Evolutionary conservation across 1,140 invertebrate genomes (phyloP), one percentile per base, ranked within the genome.

Genomic region (Ceratosolen fusciceps): DNA sequence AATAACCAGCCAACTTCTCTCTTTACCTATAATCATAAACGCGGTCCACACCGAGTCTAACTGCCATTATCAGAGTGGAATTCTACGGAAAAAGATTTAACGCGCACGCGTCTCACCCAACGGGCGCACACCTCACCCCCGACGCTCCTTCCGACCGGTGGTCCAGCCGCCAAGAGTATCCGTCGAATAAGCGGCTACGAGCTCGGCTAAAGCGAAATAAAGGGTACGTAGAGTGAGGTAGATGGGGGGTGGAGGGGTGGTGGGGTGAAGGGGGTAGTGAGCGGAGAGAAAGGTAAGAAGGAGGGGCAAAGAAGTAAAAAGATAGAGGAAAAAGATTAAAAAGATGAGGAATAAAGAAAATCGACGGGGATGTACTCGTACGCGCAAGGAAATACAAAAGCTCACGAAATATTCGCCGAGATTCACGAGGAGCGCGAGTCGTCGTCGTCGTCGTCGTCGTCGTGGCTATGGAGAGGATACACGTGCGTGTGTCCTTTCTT

Each of bases 31-130:
- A 58, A 29, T 58, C 31, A 34, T 34, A 34, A 62, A 34, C n/a
- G n/a, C n/a, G 19, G 58, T 62, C 29, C 16, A 62, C 29, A 19
- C 21, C 19, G 9, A 62, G 24, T n/a, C 1, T 34, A 31, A 62
- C 58, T 62, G 21, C 16, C 31, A 62, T 34, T 62, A 34, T 62
- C 58, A 7, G 12, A 34, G 21, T 62, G 58, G 31, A 31, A 62
- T 62, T 62, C 58, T 19, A 62, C 58, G 31, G 14, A 19, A 62
- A 62, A 34, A 62, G 12, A 62, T 34, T 62, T 34, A 62, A 52
- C 49, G 58, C 31, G 26, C 12, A 34, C n/a, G 24, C 54, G n/a
- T 10, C n/a, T 1, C 14, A 21, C 58, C 2, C 1, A 62, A 16
- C 58, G 29, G 3, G 19, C 58, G 34, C 21, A 21, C 49, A 52